These are phyloP conservation scores for Chouioia cunea DNA, from an alignment of 2,888 invertebrate species.

Conservation along the genomic window DNA sequence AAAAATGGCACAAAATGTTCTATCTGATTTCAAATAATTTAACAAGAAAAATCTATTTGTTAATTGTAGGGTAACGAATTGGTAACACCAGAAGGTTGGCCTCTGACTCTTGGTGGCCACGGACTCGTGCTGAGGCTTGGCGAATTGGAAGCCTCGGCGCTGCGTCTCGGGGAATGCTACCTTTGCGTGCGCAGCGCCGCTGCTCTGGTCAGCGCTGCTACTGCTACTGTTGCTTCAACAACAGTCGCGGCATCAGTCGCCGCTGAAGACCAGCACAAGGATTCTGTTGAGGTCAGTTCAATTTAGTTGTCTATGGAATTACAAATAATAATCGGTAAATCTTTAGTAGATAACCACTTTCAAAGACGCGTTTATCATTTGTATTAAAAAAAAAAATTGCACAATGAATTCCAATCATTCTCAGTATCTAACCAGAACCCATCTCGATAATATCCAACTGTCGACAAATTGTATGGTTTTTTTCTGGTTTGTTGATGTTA, in stretches of 20 bases:
- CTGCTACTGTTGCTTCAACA: slow-evolving; percentile 44
- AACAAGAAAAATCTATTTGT: slow-evolving; percentile 22
- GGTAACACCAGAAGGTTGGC: slow-evolving; percentile 76
- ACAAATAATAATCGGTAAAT: too few relatives aligned
- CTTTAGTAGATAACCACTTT: too few relatives aligned
- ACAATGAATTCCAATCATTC: slow-evolving; percentile 43
- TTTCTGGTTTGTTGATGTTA: slow-evolving; percentile 3
- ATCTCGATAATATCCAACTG: neutral
- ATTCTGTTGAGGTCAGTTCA: too few relatives aligned
- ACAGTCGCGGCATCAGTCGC: slow-evolving; percentile 33
- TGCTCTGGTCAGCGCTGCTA: slow-evolving; percentile 53
- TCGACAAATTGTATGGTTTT: neutral
- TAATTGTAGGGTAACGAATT: slow-evolving; percentile 72
- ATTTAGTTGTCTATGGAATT: too few relatives aligned
- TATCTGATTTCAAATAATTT: too few relatives aligned
- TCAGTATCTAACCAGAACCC: slow-evolving; percentile 7
- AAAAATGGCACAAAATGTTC: too few relatives aligned
- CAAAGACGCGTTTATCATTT: too few relatives aligned
- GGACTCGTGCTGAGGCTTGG: slow-evolving; percentile 77
- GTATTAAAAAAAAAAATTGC: slow-evolving; percentile 11
- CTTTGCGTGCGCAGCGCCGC: slow-evolving; percentile 71
- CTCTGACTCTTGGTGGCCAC: slow-evolving; percentile 74
- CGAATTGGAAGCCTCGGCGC: slow-evolving; percentile 73
- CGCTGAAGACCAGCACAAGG: slow-evolving; percentile 32
- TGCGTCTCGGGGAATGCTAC: slow-evolving; percentile 76